phyloP scores from a whole-genome alignment of 2,113 vertebrate genomes.

The Loxodonta africana region DNA sequence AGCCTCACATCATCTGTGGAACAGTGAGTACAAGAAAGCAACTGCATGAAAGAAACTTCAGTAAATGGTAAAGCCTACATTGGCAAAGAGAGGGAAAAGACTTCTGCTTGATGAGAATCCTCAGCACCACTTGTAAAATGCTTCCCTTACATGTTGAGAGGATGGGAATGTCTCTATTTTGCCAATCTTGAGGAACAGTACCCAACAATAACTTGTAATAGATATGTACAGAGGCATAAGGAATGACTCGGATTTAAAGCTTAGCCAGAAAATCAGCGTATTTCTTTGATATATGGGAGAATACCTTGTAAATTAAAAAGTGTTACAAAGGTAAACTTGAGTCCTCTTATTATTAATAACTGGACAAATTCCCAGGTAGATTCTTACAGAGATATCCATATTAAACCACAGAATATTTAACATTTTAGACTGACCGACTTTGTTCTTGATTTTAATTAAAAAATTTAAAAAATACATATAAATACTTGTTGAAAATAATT shows the following conservation, averaged over 20 bases:
- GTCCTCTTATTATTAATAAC: not conserved
- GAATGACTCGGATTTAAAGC: not conserved
- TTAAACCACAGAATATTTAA: not conserved
- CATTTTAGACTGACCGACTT: not conserved
- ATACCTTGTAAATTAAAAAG: not conserved
- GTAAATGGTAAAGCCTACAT: not conserved
- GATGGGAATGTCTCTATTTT: not conserved
- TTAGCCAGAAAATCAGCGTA: not conserved
- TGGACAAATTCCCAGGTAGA: not conserved
- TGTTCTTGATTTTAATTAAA: not conserved
- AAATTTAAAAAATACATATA: slow-evolving; percentile 21
- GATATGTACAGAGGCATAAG: no score
- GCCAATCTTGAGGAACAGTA: not conserved
- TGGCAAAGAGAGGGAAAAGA: not conserved
- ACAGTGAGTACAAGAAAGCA: not conserved
- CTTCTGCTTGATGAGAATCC: not conserved
- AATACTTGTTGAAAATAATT: not conserved
- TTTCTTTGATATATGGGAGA: not conserved
- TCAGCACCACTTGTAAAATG: not conserved
- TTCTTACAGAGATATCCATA: not conserved
- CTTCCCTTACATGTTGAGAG: not conserved
- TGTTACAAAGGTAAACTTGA: not conserved
- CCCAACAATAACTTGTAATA: not conserved
- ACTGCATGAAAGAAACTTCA: not conserved
- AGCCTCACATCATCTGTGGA: accelerated